A percentile compares a stretch with the other conserved stretches of the same genome.
Evolutionary conservation across 2,113 vertebrate genomes (phyloP).

Genomic region (Lophura nycthemera): DNA sequence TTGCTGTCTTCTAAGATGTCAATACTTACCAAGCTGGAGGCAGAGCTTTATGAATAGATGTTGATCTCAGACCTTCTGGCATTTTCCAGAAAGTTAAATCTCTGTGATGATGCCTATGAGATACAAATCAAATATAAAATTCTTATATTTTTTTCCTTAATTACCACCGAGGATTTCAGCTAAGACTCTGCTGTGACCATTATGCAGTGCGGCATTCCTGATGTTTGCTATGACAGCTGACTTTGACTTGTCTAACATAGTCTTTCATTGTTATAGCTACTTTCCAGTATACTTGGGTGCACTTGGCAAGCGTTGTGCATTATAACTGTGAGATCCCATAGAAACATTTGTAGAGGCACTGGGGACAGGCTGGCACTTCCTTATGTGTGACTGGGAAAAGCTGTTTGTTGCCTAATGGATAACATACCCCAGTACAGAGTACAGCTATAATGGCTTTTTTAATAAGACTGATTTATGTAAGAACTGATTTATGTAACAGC

Average conservation of each 20-base stretch:
- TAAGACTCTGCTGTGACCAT: not conserved
- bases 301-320: slow-evolving; percentile 12
- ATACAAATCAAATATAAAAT: not conserved
- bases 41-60: not conserved
- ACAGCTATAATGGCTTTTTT: slow-evolving; percentile 9
- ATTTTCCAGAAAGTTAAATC: not conserved
- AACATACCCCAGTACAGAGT: not conserved
- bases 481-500: slow-evolving; percentile 35
- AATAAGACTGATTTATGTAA: slow-evolving; percentile 35
- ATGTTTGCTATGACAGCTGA: not conserved
- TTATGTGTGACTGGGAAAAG: not conserved
- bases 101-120: not conserved
- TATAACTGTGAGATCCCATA: not conserved
- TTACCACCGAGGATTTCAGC: not conserved
- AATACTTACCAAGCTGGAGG: not conserved
- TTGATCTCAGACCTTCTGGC: not conserved
- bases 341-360: slow-evolving; percentile 3
- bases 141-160: not conserved
- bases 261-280: slow-evolving; percentile 32
- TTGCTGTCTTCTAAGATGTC: not conserved
- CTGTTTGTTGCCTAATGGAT: not conserved
- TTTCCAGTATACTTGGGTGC: not conserved
- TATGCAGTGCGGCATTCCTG: not conserved
- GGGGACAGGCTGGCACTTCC: not conserved
- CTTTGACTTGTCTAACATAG: not conserved